phyloP scores from a whole-genome alignment of 2,797 vertebrate genomes.

The Eulemur rubriventer region DNA sequence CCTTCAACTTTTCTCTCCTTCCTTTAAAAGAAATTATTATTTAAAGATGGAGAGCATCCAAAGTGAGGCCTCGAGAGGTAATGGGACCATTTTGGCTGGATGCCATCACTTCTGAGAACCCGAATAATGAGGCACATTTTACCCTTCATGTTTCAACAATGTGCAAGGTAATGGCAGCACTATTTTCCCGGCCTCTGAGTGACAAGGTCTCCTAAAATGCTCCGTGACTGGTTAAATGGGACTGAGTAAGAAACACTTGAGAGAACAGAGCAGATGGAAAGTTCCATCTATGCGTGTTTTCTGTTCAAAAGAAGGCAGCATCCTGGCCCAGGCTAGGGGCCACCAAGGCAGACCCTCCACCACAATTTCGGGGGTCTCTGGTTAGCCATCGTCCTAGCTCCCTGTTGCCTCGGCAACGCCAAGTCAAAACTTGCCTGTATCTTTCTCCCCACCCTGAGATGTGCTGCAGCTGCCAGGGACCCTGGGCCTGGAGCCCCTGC shows the following conservation, averaged over 20 bases:
- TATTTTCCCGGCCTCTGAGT: slow-evolving; percentile 44
- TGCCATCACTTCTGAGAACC: slow-evolving; percentile 67
- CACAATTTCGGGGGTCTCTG: accelerated
- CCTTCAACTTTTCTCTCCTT: slow-evolving; percentile 2
- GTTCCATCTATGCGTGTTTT: not conserved
- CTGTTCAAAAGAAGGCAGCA: slow-evolving; percentile 60
- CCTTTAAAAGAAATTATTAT: slow-evolving; percentile 36
- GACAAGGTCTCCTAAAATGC: slow-evolving; percentile 72
- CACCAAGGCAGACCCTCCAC: not conserved
- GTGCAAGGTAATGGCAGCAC: slow-evolving; percentile 72
- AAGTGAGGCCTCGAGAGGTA: slow-evolving; percentile 60
- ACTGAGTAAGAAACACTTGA: not conserved
- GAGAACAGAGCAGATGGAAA: not conserved
- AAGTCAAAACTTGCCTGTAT: not conserved
- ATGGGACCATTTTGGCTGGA: slow-evolving; percentile 67
- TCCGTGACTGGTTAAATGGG: slow-evolving; percentile 56
- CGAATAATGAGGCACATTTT: slow-evolving; percentile 80
- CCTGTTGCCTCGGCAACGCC: not conserved
- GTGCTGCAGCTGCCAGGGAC: accelerated
- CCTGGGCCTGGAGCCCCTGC: not conserved
- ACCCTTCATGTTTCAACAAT: slow-evolving; percentile 72
- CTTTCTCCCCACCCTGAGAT: no score
- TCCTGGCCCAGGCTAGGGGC: not conserved
- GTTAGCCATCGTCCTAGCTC: not conserved
- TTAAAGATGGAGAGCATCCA: slow-evolving; percentile 66